phyloP scores from a whole-genome alignment of 1,140 invertebrate genomes.

The Pemphigus obesinymphae region DNA sequence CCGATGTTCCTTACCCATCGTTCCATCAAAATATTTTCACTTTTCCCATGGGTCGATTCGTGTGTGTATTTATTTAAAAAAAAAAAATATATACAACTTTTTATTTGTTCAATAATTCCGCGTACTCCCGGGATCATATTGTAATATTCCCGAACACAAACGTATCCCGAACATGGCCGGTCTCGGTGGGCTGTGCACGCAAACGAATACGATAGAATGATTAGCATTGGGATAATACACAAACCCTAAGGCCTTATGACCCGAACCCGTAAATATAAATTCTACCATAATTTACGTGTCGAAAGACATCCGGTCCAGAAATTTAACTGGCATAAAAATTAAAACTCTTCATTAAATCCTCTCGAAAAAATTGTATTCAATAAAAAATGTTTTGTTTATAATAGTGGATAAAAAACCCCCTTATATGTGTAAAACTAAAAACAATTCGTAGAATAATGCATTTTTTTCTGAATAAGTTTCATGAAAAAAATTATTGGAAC shows the following conservation, averaged over 20 bases:
- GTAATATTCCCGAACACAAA: background rate
- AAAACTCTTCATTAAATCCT: too few relatives aligned
- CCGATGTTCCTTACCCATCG: background rate
- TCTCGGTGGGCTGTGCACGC: background rate
- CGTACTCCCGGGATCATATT: background rate
- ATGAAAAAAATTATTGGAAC: too few relatives aligned
- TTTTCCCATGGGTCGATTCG: background rate
- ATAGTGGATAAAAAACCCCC: too few relatives aligned
- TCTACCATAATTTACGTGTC: background rate
- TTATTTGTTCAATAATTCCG: conserved; percentile 24
- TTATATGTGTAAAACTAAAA: too few relatives aligned
- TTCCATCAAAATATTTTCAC: conserved; percentile 8
- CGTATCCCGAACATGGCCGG: background rate
- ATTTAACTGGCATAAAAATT: background rate
- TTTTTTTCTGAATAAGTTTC: too few relatives aligned
- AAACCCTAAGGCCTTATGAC: background rate
- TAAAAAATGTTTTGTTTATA: too few relatives aligned
- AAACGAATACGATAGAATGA: conserved; percentile 30
- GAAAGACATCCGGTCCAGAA: background rate
- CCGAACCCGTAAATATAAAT: background rate
- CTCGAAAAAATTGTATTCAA: too few relatives aligned
- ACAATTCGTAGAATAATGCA: too few relatives aligned
- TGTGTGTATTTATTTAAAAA: background rate
- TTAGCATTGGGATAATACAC: conserved; percentile 1
- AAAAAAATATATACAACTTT: background rate